Base-by-base conservation (phyloP, 1,140 invertebrate genomes). In the Palaemon carinicauda region DNA sequence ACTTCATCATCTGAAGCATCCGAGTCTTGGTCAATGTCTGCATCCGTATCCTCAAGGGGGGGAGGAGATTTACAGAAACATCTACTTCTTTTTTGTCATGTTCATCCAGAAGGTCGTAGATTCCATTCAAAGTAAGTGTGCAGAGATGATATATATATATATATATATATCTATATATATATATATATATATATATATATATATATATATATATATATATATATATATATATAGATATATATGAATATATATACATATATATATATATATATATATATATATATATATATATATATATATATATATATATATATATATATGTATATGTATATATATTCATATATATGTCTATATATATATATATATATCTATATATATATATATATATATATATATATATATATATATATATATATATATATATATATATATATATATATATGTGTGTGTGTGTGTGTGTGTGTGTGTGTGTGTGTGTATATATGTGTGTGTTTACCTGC, bases 251-350 rank as follows among this genome's bases (percentile, higher is more conserved):
- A 65, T 1, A 65, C 7, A 65, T n/a, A 65, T n/a, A 65, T 65
- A 60, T 60, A 60, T 60, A 60, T 60, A 60, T 60, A 60, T 60
- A 60, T 60, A 60, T 60, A 60, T 60, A 60, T 60, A 60, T 60
- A 60, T 60, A 60, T 60, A 60, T 60, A 60, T 41, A 41, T 3
- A 41, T 9, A 41, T 41, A 41, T 41, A 41, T 41, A 41, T 41
- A 24, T 24, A 60, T 21, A 24, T 24, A 65, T 65, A 65, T 65
- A 65, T 17, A 65, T 21, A 65, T 65, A 65, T n/a, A 65, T 65
- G 15, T 60, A 27, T 60, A 27, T 60, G 5, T 60, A 21, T 60
- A 27, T 60, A 27, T 60, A 60, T 60, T 9, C 17, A 27, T 60
- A 27, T 60, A 27, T 60, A 41, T 41, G 7, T 60, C 3, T 69